These are phyloP conservation scores for Coregonus suidteri DNA, from an alignment of 2,797 vertebrate genomes.

Conservation along the genomic window DNA sequence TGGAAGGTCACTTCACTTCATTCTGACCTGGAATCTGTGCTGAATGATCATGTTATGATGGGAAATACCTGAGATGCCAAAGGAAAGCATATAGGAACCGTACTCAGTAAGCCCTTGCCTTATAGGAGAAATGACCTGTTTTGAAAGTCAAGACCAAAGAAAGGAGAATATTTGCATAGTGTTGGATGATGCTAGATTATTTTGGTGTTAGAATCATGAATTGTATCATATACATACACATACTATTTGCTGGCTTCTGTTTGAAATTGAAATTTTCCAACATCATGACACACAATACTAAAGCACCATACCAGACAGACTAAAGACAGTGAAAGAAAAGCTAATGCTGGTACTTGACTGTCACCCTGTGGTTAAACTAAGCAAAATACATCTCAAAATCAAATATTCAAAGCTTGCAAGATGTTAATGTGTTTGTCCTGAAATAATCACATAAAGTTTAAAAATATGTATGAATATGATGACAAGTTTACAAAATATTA, in stretches of 20 bases:
- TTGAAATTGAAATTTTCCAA: background rate
- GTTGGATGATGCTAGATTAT: too few relatives aligned
- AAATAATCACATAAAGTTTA: background rate
- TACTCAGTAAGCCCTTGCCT: background rate
- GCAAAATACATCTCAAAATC: constrained; percentile 21
- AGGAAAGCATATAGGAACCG: background rate
- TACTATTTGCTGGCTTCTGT: too few relatives aligned
- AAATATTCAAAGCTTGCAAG: background rate
- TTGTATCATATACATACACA: too few relatives aligned
- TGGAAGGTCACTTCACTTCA: too few relatives aligned
- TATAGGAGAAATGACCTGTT: background rate
- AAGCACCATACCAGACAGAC: background rate
- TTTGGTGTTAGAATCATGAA: too few relatives aligned
- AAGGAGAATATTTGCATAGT: background rate
- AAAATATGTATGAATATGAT: background rate
- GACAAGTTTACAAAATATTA: background rate
- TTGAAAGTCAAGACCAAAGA: background rate
- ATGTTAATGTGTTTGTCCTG: background rate
- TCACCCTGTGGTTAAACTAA: constrained; percentile 41
- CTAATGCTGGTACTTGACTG: constrained; percentile 19
- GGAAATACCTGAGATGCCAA: background rate
- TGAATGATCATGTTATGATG: background rate
- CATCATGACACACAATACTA: background rate
- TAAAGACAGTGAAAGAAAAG: background rate
- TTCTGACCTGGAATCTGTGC: background rate